Percentiles rank a stretch among this genome's conserved stretches.
phyloP scores from a whole-genome alignment of 2,113 vertebrate genomes.

The Entomyzon cyanotis region DNA sequence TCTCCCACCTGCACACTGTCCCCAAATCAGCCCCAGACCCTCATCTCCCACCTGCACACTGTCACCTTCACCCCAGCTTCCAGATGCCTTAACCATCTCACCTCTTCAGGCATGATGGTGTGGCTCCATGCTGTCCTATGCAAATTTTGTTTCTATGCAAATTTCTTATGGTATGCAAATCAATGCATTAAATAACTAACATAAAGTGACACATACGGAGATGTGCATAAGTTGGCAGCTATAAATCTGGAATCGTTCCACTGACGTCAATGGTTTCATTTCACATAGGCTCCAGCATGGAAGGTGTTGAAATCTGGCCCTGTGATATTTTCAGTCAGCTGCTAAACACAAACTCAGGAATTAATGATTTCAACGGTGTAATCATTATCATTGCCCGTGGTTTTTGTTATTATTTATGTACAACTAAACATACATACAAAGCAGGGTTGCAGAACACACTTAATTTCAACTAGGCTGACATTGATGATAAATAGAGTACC shows the following conservation, averaged over 20 bases:
- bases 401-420: not conserved
- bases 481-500: not conserved
- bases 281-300: not conserved
- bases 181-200: slow-evolving; percentile 45
- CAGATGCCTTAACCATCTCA: not conserved
- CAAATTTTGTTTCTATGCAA: slow-evolving; percentile 1
- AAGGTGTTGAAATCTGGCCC: slow-evolving; percentile 46
- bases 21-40: not conserved
- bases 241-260: slow-evolving; percentile 58
- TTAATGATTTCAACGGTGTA: not conserved
- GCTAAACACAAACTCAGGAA: slow-evolving; percentile 7
- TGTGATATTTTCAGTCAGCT: slow-evolving; percentile 34
- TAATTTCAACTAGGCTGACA: not conserved
- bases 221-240: slow-evolving; percentile 65
- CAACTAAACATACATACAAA: not conserved
- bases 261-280: slow-evolving; percentile 58
- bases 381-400: not conserved
- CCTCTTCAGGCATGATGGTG: not conserved
- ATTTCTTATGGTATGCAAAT: slow-evolving; percentile 51
- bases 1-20: too few relatives aligned
- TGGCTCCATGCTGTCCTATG: not conserved
- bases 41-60: not conserved
- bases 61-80: not conserved
- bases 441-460: not conserved
- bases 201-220: slow-evolving; percentile 48